Evolutionary conservation across 2,113 vertebrate genomes (phyloP), one percentile per base, ranked within the genome.

Genomic region (Channa argus): DNA sequence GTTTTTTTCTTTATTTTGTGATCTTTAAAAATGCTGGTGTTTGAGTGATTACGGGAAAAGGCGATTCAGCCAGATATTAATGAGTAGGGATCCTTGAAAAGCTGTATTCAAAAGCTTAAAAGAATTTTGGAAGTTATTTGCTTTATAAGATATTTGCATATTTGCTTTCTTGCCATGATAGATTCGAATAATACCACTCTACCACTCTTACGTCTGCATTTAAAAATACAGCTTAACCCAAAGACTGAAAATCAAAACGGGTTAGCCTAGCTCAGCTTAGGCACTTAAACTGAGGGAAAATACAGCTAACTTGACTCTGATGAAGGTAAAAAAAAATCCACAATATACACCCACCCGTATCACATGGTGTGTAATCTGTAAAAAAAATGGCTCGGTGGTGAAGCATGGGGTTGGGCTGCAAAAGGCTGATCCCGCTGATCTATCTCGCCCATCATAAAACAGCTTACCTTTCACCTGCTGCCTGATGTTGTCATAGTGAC

Each of bases 401-500:
- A 24, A 24, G 24, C 24, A 24, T 24, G 24, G 24, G 24, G 24
- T 24, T 24, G 24, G 24, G 24, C 24, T 24, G 24, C 24, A 24
- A 24, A 24, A 24, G 24, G 24, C 24, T 24, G 24, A 24, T 24
- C 24, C 24, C 24, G 24, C 24, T 24, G 24, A 24, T 24, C 24
- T 24, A 24, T 15, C 56, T 63, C 38, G 15, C 54, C 75, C 71
- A 77, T 86, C 81, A 59, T 5, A 39, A 78, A 47, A 74, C 59
- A 72, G 47, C 66, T 82, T 66, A 77, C 73, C 83, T 90, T 89
- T 91, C 87, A 91, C 87, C 89, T 83, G 79, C 83, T 84, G 85
- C 82, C 81, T 91, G 88, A 71, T 2, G 88, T 93, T 91, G 74
- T 89, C 89, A 82, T 93, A 82, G 92, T 69, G 79, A 94, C 77